A percentile compares a stretch with the other conserved stretches of the same genome.
These are phyloP conservation scores for Moxostoma hubbsi DNA, from an alignment of 2,797 vertebrate genomes.

Conservation along the genomic window DNA sequence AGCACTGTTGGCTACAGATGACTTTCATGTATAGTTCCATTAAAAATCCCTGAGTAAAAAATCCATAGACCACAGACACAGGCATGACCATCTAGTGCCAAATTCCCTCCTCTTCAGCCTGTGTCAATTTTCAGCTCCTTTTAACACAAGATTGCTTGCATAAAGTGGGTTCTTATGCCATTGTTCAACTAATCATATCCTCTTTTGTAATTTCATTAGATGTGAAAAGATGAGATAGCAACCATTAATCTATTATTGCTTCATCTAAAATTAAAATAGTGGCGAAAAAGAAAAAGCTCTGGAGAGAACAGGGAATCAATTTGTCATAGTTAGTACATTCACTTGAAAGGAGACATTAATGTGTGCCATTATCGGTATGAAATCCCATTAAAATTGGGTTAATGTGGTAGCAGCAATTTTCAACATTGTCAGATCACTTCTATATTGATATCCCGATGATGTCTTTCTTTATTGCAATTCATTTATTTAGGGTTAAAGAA, in stretches of 20 bases:
- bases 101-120: constrained; percentile 57
- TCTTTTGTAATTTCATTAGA: constrained; percentile 81
- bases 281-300: constrained; percentile 63
- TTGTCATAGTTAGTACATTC: constrained; percentile 75
- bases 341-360: constrained; percentile 83
- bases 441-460: constrained; percentile 54
- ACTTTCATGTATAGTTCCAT: constrained; percentile 39
- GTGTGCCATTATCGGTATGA: constrained; percentile 79
- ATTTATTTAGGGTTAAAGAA: constrained; percentile 29
- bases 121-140: constrained; percentile 67
- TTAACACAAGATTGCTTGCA: constrained; percentile 76
- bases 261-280: constrained; percentile 79
- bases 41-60: constrained; percentile 66
- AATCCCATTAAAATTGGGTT: constrained; percentile 84
- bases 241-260: constrained; percentile 80
- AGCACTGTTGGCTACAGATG: constrained; percentile 65
- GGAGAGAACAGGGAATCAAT: constrained; percentile 78
- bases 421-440: constrained; percentile 73
- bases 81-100: constrained; percentile 68
- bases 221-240: constrained; percentile 82
- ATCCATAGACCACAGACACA: constrained; percentile 65
- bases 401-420: constrained; percentile 80
- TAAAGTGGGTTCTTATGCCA: constrained; percentile 80
- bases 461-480: constrained; percentile 3
- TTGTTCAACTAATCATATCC: constrained; percentile 83